Evolutionary conservation across 2,113 vertebrate genomes (phyloP).

Genomic region (Phainopepla nitens): DNA sequence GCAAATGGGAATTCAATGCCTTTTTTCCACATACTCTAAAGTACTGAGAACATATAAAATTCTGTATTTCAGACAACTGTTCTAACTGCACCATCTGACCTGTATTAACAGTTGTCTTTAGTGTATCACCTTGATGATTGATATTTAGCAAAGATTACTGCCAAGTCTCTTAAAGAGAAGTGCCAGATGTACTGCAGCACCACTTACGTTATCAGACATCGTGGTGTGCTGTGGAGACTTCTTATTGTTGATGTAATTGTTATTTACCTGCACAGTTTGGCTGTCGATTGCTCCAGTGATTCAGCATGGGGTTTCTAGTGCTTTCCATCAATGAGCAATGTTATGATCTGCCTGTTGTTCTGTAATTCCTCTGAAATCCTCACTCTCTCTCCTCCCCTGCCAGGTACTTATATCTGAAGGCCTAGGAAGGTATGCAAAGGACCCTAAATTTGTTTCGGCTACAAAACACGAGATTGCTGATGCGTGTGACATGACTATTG

Average conservation of each 20-base stretch:
- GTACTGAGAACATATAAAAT: not conserved
- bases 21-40: not conserved
- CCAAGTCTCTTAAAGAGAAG: not conserved
- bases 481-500: constrained; percentile 96
- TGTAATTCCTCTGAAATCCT: not conserved
- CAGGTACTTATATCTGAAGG: constrained; percentile 99
- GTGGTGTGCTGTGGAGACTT: not conserved
- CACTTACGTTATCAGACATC: not conserved
- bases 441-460: constrained; percentile 95
- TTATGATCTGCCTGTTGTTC: not conserved
- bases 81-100: not conserved
- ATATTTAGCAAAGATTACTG: not conserved
- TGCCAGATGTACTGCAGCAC: not conserved
- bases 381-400: not conserved
- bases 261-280: not conserved
- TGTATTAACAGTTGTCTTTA: not conserved
- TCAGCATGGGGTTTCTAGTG: not conserved
- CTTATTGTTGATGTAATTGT: not conserved
- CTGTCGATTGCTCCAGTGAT: not conserved
- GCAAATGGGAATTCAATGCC: not conserved
- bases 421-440: constrained; percentile 92
- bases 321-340: not conserved
- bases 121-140: not conserved
- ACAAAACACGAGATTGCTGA: constrained; percentile 97
- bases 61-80: not conserved